Conservation (phyloP, 2,797 vertebrate genomes). For the Caiman crocodilus region DNA sequence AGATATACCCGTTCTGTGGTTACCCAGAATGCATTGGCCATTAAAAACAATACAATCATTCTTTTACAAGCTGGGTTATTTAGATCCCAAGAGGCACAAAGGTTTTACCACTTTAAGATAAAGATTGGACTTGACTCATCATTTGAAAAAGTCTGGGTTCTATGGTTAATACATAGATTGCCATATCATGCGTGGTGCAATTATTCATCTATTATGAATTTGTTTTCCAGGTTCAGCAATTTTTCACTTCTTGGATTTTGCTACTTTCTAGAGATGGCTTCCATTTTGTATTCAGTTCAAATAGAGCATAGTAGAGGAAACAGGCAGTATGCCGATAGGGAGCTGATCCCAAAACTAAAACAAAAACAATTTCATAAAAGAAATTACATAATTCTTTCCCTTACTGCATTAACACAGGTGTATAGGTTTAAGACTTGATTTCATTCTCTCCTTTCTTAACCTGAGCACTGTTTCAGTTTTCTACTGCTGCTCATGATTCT, state of each 20-base stretch:
- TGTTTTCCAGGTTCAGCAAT: background rate
- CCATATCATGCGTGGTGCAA: background rate
- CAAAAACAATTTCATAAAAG: constrained; percentile 15
- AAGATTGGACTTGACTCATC: background rate
- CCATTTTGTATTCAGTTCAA: constrained; percentile 55
- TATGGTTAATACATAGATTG: constrained; percentile 6
- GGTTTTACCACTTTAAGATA: accelerated
- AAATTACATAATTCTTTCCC: background rate
- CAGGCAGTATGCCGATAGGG: constrained; percentile 62
- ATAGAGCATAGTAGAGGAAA: constrained; percentile 54
- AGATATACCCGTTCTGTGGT: no score
- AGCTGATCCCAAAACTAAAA: constrained; percentile 32
- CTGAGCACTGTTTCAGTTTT: background rate
- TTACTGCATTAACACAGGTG: background rate
- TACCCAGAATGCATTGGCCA: background rate
- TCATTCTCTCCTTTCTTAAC: background rate
- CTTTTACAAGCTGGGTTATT: background rate
- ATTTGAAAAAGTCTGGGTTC: background rate
- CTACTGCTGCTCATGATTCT: background rate
- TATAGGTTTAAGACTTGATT: background rate
- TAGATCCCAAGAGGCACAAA: background rate
- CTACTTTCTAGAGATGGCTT: constrained; percentile 60
- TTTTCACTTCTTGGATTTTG: constrained; percentile 48
- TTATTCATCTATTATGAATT: background rate
- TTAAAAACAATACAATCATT: background rate